Base-by-base conservation (phyloP, 2,113 vertebrate genomes). In the Loxodonta africana region DNA sequence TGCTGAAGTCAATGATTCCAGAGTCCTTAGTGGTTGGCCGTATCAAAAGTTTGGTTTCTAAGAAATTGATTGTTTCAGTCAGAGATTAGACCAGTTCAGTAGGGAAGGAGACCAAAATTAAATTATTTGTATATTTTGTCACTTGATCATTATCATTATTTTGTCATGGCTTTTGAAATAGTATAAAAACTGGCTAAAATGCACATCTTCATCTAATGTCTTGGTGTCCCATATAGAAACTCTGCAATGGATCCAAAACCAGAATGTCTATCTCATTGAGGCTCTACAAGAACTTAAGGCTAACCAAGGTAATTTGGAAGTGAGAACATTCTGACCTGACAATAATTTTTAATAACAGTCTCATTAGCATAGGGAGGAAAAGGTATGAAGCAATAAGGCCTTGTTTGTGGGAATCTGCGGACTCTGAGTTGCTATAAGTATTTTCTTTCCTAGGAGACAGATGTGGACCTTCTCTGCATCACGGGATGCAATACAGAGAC, bases 11-110 rank as follows among this genome's bases (percentile, higher is more conserved):
- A 78, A 9, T 26, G 21, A 26, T 88, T 48, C 60, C 25, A 71
- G 67, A 91, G 20, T 69, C 28, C 12, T n/a, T 60, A 91, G 48
- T 76, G 60, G 48, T 14, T 63, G 2, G 2, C 21, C 4, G n/a
- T 77, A 11, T 44, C 44, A 63, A 71, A 90, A 88, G 37, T 14
- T 14, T 21, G 0, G n/a, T 76, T 96, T 90, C 11, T 63, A 81
- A 80, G 77, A 51, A 15, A 41, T 11, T 3, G 15, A 21, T 76
- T 78, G 33, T 48, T 92, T 92, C 44, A 67, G 33, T 8, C 41
- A 74, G 53, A 84, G 33, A 74, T 92, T 18, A 65, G 94, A 73
- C 44, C 85, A 88, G 89, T 57, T 37, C 65, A 67, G n/a, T 65
- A 80, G 23, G 57, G 25, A 81, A 73, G 65, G 37, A 30, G 30